A percentile compares a stretch with the other conserved stretches of the same genome.
Evolutionary conservation across 2,113 vertebrate genomes (phyloP).

Genomic region (Delphinapterus leucas): DNA sequence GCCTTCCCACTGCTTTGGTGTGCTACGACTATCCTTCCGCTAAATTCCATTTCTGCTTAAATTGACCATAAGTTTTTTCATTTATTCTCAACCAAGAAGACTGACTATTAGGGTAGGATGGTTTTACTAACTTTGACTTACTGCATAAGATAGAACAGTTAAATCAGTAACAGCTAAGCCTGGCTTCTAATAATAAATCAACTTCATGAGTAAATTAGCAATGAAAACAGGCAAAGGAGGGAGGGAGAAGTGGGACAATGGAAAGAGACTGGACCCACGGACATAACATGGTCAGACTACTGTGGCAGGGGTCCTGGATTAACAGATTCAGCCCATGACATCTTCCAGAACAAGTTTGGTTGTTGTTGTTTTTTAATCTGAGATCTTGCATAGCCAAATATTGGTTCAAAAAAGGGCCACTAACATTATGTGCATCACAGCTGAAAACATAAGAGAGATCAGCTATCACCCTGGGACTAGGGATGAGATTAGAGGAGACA

Average conservation of each 20-base stretch:
- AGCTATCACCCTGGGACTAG: background rate
- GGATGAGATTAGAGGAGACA: background rate
- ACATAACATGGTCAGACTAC: background rate
- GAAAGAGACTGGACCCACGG: background rate
- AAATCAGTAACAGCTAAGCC: background rate
- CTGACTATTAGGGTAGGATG: background rate
- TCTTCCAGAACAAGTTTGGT: background rate
- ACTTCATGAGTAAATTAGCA: background rate
- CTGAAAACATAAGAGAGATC: background rate
- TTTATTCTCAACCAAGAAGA: background rate
- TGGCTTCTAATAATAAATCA: background rate
- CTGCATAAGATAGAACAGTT: background rate
- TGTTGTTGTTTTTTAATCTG: background rate
- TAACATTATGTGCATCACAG: background rate
- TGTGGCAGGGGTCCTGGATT: background rate
- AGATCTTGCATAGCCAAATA: background rate
- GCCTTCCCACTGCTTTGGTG: background rate
- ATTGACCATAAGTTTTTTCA: background rate
- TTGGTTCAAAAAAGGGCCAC: background rate
- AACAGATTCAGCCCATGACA: background rate
- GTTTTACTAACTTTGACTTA: background rate
- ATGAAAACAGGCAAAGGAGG: background rate
- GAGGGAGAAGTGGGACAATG: background rate
- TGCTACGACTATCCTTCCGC: background rate
- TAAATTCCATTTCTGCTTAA: background rate